phyloP scores from a whole-genome alignment of 2,113 vertebrate genomes.

The Potamarius usumacintae region DNA sequence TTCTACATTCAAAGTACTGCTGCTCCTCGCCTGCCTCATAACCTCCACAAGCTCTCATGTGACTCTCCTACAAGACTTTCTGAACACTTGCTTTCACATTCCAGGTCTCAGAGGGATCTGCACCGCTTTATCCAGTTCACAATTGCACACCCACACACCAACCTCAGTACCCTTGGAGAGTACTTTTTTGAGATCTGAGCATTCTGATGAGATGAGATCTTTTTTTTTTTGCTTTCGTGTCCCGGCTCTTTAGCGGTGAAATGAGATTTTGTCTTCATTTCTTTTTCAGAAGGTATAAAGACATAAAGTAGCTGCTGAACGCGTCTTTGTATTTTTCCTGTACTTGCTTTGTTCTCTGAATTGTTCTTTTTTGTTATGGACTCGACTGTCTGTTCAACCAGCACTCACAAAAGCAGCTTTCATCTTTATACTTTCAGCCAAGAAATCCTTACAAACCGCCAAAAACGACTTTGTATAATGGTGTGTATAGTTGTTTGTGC shows the following conservation, averaged over 20 bases:
- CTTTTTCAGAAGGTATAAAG: neutral
- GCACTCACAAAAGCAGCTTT: neutral
- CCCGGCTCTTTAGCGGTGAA: neutral
- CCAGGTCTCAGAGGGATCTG: neutral
- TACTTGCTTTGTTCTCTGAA: neutral
- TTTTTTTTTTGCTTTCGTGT: neutral
- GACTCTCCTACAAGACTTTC: neutral
- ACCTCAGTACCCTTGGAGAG: neutral
- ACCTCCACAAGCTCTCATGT: neutral
- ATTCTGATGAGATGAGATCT: neutral
- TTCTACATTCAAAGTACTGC: neutral
- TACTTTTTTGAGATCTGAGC: neutral
- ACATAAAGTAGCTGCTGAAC: neutral
- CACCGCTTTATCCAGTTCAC: neutral
- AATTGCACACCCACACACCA: constrained; percentile 1
- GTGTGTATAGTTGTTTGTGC: neutral
- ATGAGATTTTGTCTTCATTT: neutral
- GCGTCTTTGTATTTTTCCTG: neutral
- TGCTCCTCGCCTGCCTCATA: neutral
- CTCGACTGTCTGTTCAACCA: neutral
- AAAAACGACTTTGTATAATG: neutral
- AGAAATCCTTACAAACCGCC: neutral
- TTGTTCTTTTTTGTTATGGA: neutral
- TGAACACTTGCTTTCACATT: neutral
- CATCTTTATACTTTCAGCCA: neutral